Evolutionary conservation across 2,888 invertebrate genomes (phyloP).

Genomic region (Oxycera nigricornis): DNA sequence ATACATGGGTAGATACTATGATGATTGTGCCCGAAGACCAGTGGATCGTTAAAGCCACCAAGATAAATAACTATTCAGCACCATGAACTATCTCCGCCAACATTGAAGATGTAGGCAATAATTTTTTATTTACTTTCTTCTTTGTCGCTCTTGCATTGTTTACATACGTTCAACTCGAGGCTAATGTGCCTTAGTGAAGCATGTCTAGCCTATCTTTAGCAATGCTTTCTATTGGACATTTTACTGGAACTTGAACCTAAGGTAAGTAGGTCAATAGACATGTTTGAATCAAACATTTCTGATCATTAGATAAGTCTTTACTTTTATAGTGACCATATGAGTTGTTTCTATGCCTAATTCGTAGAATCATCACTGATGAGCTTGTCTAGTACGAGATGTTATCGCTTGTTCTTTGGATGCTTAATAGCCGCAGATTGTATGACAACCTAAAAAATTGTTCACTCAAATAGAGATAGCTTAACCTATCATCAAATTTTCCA

Average conservation of each 20-base stretch:
- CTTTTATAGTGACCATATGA: too few relatives aligned
- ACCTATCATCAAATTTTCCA: too few relatives aligned
- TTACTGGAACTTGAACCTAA: conserved; percentile 13
- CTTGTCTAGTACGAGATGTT: too few relatives aligned
- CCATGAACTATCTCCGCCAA: background rate
- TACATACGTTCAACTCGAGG: conserved; percentile 13
- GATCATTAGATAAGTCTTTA: too few relatives aligned
- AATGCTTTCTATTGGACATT: conserved; percentile 23
- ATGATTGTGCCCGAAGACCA: too few relatives aligned
- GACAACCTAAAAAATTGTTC: too few relatives aligned
- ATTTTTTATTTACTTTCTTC: background rate
- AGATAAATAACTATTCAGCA: background rate
- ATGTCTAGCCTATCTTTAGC: background rate
- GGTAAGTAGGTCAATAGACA: conserved; percentile 23
- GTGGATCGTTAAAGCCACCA: background rate
- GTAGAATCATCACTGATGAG: too few relatives aligned
- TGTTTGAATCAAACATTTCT: background rate
- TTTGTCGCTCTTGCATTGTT: background rate
- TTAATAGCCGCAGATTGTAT: too few relatives aligned
- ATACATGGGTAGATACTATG: too few relatives aligned
- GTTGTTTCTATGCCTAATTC: too few relatives aligned
- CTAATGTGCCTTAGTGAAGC: background rate
- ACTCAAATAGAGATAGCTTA: too few relatives aligned
- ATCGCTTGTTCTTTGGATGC: too few relatives aligned
- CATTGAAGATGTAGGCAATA: background rate